phyloP scores from a whole-genome alignment of 2,888 invertebrate species.

The Torymus aiolomorphi region DNA sequence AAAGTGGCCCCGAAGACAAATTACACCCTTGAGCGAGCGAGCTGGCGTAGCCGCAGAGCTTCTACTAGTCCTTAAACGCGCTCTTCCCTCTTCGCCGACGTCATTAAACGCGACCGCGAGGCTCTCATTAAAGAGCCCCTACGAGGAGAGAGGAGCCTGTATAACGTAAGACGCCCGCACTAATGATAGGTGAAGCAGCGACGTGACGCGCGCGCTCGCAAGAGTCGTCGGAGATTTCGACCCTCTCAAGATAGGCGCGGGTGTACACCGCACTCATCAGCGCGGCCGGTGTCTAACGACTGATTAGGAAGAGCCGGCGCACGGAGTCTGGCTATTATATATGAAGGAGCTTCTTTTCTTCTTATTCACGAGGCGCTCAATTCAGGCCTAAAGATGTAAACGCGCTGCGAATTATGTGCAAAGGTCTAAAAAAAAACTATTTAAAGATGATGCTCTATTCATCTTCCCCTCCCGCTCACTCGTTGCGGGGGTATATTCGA shows the following conservation, averaged over 20 bases:
- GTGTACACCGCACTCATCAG: background rate
- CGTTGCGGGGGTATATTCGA: too few species aligned
- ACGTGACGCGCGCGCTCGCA: too few species aligned
- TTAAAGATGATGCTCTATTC: too few species aligned
- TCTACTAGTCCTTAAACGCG: slow-evolving; percentile 34
- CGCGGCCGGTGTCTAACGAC: background rate
- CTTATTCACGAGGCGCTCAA: slow-evolving; percentile 12
- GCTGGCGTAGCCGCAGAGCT: background rate
- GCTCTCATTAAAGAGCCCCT: slow-evolving; percentile 63
- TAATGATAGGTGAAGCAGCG: slow-evolving; percentile 30
- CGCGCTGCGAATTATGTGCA: too few species aligned
- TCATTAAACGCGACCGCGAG: slow-evolving; percentile 61
- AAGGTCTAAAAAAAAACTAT: too few species aligned
- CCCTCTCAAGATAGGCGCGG: slow-evolving; percentile 5
- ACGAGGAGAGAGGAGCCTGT: too few species aligned
- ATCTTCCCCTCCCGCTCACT: too few species aligned
- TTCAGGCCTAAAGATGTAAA: background rate
- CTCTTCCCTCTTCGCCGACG: slow-evolving; percentile 59
- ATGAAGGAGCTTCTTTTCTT: background rate
- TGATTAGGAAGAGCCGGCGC: background rate
- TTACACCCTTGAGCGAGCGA: slow-evolving; percentile 59
- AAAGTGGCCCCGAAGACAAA: slow-evolving; percentile 69
- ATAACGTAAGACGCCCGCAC: slow-evolving; percentile 35
- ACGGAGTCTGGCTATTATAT: background rate
- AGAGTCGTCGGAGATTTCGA: too few species aligned